These are phyloP conservation scores for Coluber constrictor DNA, from an alignment of 2,797 vertebrate species.

Conservation along the genomic window DNA sequence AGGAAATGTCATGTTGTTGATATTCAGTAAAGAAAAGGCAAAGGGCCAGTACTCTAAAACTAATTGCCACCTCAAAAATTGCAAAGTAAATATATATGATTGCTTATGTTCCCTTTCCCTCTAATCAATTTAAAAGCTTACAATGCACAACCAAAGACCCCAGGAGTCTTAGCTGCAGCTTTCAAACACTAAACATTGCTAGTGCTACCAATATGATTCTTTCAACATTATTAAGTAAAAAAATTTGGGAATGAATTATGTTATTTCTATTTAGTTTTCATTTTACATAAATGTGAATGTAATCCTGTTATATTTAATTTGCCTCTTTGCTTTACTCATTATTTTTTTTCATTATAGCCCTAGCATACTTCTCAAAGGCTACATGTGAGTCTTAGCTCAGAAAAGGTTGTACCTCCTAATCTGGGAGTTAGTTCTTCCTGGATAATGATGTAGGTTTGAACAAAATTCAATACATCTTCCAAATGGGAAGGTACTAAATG, in stretches of 20 bases:
- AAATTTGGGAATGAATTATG: neutral
- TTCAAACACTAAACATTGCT: neutral
- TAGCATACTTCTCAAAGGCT: neutral
- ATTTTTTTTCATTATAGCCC: neutral
- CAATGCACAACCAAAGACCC: neutral
- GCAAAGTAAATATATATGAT: neutral
- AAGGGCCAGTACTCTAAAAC: neutral
- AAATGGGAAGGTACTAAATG: neutral
- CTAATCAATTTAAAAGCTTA: neutral
- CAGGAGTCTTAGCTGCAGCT: neutral
- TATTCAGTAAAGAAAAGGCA: neutral
- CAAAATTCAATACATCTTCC: neutral
- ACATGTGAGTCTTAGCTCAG: neutral
- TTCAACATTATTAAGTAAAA: neutral
- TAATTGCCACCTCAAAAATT: neutral
- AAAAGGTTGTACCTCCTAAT: neutral
- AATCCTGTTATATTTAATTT: neutral
- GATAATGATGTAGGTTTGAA: neutral
- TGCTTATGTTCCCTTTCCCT: neutral
- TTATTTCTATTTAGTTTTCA: neutral
- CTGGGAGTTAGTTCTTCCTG: neutral
- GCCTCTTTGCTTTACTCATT: neutral
- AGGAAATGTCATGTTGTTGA: neutral
- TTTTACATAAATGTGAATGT: neutral
- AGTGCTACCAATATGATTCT: neutral